Evolutionary conservation across 2,888 invertebrate species (phyloP), one percentile per base, ranked within the genome.

Genomic region (Harpagoxenus sublaevis): DNA sequence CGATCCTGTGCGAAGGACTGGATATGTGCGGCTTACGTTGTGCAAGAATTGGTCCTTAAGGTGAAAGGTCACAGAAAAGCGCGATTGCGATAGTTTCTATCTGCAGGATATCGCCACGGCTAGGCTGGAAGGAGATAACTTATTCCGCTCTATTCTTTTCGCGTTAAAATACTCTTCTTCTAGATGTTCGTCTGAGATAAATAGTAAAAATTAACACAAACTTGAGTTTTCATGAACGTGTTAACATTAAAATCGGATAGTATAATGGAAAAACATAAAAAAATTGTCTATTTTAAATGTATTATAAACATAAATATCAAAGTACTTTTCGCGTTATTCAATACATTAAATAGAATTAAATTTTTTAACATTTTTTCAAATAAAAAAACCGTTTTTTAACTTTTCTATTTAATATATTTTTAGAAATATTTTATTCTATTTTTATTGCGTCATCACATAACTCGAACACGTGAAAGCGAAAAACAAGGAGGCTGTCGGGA

Each of bases 1-100:
- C 75, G 74, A 89, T 88, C 81, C 83, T 85, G 74, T 74, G 65
- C 84, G 45, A 57, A 85, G 66, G 53, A 84, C 88, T 87, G 88
- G 75, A 89, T 42, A 65, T 85, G 57, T 81, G 55, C 31, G 73
- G 75, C 81, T 88, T 88, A 88, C 79, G 45, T 81, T 68, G 65
- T 31, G 39, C 23, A 65, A 75, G 75, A 85, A 60, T 31, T 62
- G 12, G 23, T 71, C 45, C 48, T 31, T 39, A 42, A 83, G 60
- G n/a, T 73, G 28, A 31, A 70, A 81, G 71, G 23, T 77, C 78
- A 42, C 8, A 51, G n/a, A 12, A 53, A 68, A 23, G 15, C 28
- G 23, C 35, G 39, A 31, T 31, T 48, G 15, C 53, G 39, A 65
- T 68, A 48, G 18, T 51, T 62, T 12, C 4, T 71, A 35, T n/a